Conservation (phyloP, 2,888 invertebrate genomes). For the Hydrotaea diabolus region DNA sequence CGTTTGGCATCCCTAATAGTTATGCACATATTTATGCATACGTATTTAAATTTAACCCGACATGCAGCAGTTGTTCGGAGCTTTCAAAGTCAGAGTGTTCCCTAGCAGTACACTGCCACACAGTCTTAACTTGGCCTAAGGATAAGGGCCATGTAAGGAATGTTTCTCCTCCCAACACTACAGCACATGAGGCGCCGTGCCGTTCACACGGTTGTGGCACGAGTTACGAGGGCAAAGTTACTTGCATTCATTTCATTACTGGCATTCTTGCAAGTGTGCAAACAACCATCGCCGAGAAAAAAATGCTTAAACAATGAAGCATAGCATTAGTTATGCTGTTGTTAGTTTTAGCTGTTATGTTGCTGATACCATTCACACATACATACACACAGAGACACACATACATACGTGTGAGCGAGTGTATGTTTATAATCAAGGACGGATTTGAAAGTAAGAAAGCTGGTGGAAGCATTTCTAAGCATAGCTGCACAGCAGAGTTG, state of each 20-base stretch:
- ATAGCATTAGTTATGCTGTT: constrained; percentile 57
- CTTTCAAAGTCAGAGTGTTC: background rate
- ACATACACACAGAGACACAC: background rate
- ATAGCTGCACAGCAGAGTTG: constrained; percentile 14
- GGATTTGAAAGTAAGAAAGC: background rate
- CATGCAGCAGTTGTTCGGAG: background rate
- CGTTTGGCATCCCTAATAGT: background rate
- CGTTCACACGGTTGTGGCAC: constrained; percentile 9
- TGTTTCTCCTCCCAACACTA: constrained; percentile 23
- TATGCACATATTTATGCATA: background rate
- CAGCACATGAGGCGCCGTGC: background rate
- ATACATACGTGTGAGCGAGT: background rate
- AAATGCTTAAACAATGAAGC: constrained; percentile 53
- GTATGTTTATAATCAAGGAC: background rate
- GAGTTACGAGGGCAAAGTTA: constrained; percentile 1
- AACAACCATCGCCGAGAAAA: background rate
- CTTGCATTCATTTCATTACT: constrained; percentile 26
- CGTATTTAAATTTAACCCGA: background rate
- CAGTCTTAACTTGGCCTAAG: background rate
- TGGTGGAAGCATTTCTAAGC: background rate
- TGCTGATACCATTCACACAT: constrained; percentile 47
- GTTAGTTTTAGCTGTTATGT: constrained; percentile 50
- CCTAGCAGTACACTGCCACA: background rate
- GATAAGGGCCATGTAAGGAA: background rate
- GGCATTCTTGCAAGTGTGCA: background rate